A percentile compares a stretch with the other conserved stretches of the same genome.
These are phyloP conservation scores for Lates calcarifer DNA, from an alignment of 2,113 vertebrate species.

Conservation along the genomic window DNA sequence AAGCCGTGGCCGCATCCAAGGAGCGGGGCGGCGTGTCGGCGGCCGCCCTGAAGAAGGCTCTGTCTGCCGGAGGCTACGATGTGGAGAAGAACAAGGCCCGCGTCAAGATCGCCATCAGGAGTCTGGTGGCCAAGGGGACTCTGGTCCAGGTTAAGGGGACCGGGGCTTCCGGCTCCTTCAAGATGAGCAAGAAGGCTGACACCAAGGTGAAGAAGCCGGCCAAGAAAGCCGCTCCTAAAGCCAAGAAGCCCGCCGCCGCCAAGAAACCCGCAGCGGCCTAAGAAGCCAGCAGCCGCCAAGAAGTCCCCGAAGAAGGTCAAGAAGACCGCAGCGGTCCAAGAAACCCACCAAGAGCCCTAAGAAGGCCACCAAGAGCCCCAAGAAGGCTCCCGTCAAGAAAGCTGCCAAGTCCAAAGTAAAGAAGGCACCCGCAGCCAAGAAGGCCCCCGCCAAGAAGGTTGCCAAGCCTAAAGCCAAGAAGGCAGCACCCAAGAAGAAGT, in stretches of 20 bases:
- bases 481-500: conserved; percentile 58
- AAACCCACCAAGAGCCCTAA: conserved; percentile 18
- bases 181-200: background rate
- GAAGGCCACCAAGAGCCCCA: too few species aligned
- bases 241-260: conserved; percentile 12
- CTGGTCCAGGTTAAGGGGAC: conserved; percentile 19
- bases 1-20: conserved; percentile 50
- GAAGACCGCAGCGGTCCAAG: background rate
- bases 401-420: conserved; percentile 6
- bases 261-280: conserved; percentile 20
- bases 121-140: conserved; percentile 13
- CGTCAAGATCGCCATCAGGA: conserved; percentile 45
- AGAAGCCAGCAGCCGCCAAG: too few species aligned
- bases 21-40: conserved; percentile 23
- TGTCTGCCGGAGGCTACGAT: conserved; percentile 35
- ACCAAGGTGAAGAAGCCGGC: background rate
- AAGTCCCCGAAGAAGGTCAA: too few species aligned
- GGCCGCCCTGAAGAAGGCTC: conserved; percentile 26
- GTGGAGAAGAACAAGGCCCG: conserved; percentile 49
- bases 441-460: background rate
- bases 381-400: background rate
- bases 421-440: too few species aligned
- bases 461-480: conserved; percentile 36
- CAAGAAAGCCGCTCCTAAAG: conserved; percentile 9
- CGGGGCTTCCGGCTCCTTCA: conserved; percentile 41